phyloP scores from a whole-genome alignment of 2,888 invertebrate genomes.

The Drosophila algonquin region DNA sequence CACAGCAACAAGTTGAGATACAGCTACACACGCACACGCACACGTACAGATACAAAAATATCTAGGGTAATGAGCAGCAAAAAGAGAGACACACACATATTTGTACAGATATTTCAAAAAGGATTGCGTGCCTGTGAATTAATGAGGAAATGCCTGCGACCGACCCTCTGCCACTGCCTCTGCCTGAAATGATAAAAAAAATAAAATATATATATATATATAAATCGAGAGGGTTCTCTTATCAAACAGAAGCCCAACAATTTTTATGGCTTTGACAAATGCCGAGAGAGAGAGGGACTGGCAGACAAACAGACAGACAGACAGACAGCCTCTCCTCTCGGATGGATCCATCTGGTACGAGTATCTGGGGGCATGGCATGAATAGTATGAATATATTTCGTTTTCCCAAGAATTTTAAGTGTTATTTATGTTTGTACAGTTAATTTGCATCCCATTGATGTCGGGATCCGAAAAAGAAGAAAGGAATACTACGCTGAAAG shows the following conservation, averaged over 20 bases:
- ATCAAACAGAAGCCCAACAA: conserved; percentile 68
- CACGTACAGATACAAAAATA: conserved; percentile 36
- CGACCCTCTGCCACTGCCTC: conserved; percentile 14
- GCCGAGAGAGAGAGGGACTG: conserved; percentile 25
- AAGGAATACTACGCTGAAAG: conserved; percentile 15
- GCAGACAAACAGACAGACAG: too few relatives aligned
- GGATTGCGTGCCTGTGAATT: conserved; percentile 64
- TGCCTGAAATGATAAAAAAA: conserved; percentile 56
- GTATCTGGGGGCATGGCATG: too few relatives aligned
- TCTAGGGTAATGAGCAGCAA: conserved; percentile 66
- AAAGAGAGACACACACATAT: neutral
- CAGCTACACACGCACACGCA: conserved; percentile 3
- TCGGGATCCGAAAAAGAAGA: conserved; percentile 48
- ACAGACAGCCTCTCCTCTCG: neutral
- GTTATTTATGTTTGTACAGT: conserved; percentile 78
- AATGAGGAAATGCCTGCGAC: conserved; percentile 55
- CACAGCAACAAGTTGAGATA: conserved; percentile 60
- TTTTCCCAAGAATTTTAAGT: conserved; percentile 69
- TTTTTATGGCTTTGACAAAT: conserved; percentile 76
- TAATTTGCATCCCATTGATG: conserved; percentile 78
- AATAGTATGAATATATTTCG: neutral
- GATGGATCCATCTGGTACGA: conserved; percentile 1
- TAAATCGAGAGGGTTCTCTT: conserved; percentile 20
- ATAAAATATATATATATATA: conserved; percentile 19
- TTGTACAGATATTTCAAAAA: conserved; percentile 3